Evolutionary conservation across 2,797 vertebrate genomes (phyloP), one percentile per base, ranked within the genome.

Genomic region (Tapirus indicus): DNA sequence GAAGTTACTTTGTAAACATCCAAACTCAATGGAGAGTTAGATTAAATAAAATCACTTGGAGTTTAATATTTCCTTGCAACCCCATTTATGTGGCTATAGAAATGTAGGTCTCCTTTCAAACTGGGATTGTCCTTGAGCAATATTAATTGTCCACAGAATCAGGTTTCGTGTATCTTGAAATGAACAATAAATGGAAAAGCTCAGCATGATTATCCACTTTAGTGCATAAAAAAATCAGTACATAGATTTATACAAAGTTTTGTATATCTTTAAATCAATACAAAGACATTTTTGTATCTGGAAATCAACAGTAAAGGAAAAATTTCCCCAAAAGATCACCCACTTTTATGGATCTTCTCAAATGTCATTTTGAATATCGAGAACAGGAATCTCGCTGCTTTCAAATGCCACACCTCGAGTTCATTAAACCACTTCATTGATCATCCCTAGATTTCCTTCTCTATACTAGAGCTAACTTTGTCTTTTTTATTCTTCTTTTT

Each of bases 31-130:
- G 44, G 66, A 88, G 52, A 95, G 20, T 82, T 88, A 47, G 14
- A 56, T 64, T 92, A 91, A 94, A 75, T 92, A 90, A 74, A 95
- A 38, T 88, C 80, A 91, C 14, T 56, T 71, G 16, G 68, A 79
- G 13, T 93, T 78, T 38, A 17, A 52, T 69, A 25, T 68, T 78
- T 91, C 71, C 79, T 93, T 88, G 9, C 20, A 58, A 49, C 78
- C 9, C 29, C 69, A 79, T 38, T 47, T 69, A 35, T 47, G 11
- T 78, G 72, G 41, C 52, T 72, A 74, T 60, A 64, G 16, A 62
- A 94, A 88, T 10, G 29, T 93, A 23, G 56, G 18, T 83, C 38
- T 82, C 32, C 60, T 95, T 95, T 93, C 60, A 95, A 91, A 91
- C 10, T 32, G 38, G 9, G 38, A 29, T 47, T 74, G n/a, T 83